A percentile compares a stretch with the other conserved stretches of the same genome.
Conservation (phyloP, 2,797 vertebrate species). For the Lepilemur septentrionalis region DNA sequence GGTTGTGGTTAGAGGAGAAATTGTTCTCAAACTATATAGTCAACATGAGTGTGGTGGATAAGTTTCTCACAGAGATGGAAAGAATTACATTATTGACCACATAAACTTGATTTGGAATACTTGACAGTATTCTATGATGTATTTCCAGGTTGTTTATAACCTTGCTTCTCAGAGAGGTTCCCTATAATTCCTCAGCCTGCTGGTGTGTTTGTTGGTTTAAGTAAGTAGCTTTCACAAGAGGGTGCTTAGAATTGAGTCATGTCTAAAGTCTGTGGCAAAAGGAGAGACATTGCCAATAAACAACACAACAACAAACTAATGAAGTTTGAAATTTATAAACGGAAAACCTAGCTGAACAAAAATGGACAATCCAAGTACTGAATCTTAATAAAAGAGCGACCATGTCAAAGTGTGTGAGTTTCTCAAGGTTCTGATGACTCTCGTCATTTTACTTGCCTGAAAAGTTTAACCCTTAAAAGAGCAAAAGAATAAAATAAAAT, state of each 20-base stretch:
- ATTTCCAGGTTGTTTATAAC: slow-evolving; percentile 70
- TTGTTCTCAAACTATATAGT: slow-evolving; percentile 9
- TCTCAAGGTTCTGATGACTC: slow-evolving; percentile 11
- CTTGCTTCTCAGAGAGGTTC: not conserved
- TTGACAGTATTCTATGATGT: slow-evolving; percentile 46
- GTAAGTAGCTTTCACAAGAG: slow-evolving; percentile 69
- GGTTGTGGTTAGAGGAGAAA: slow-evolving; percentile 51
- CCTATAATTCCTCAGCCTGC: slow-evolving; percentile 16
- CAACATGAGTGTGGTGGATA: slow-evolving; percentile 35
- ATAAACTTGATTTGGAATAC: slow-evolving; percentile 68
- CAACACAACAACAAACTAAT: slow-evolving; percentile 59
- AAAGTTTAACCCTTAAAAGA: slow-evolving; percentile 41
- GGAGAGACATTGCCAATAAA: slow-evolving; percentile 49
- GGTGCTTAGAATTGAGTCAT: slow-evolving; percentile 50
- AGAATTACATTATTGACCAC: slow-evolving; percentile 60
- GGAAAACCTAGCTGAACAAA: slow-evolving; percentile 42
- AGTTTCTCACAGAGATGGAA: slow-evolving; percentile 67
- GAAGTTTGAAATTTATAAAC: slow-evolving; percentile 71
- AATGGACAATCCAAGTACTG: slow-evolving; percentile 66
- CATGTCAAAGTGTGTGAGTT: not conserved
- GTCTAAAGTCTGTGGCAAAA: slow-evolving; percentile 53
- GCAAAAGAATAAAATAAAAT: slow-evolving; percentile 54
- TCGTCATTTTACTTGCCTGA: slow-evolving; percentile 62
- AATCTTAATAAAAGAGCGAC: slow-evolving; percentile 54
- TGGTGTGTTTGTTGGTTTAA: slow-evolving; percentile 68